phyloP scores from a whole-genome alignment of 2,888 invertebrate species.

The Polia nebulosa region DNA sequence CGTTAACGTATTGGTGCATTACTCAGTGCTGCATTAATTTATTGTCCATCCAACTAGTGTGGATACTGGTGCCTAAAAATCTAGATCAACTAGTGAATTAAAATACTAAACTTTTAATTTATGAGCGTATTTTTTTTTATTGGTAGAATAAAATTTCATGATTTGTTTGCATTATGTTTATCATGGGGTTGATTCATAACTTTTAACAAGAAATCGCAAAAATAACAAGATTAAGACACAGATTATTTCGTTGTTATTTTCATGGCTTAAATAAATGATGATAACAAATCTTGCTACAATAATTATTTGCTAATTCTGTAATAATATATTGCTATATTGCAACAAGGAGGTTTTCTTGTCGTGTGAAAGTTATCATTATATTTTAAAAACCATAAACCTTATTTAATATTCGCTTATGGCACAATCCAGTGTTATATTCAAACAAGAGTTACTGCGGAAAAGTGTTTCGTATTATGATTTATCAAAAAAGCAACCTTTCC shows the following conservation, averaged over 20 bases:
- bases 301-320: too few species aligned
- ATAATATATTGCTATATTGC: too few species aligned
- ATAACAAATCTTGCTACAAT: too few species aligned
- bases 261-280: background rate
- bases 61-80: conserved; percentile 23
- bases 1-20: conserved; percentile 30
- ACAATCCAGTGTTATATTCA: background rate
- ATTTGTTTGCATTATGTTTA: conserved; percentile 31
- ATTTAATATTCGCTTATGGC: background rate
- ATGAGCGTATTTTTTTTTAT: conserved; percentile 45
- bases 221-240: background rate
- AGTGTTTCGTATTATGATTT: background rate
- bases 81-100: conserved; percentile 47
- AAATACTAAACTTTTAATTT: conserved; percentile 36
- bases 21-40: conserved; percentile 43
- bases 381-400: too few species aligned
- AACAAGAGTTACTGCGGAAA: background rate
- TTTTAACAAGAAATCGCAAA: background rate
- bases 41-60: conserved; percentile 30
- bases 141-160: conserved; percentile 32
- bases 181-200: conserved; percentile 10
- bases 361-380: too few species aligned
- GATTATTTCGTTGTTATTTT: background rate
- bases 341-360: too few species aligned
- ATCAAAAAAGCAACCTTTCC: background rate